Evolutionary conservation across 2,888 invertebrate species (phyloP).

Genomic region (Caenorhabditis plicata): DNA sequence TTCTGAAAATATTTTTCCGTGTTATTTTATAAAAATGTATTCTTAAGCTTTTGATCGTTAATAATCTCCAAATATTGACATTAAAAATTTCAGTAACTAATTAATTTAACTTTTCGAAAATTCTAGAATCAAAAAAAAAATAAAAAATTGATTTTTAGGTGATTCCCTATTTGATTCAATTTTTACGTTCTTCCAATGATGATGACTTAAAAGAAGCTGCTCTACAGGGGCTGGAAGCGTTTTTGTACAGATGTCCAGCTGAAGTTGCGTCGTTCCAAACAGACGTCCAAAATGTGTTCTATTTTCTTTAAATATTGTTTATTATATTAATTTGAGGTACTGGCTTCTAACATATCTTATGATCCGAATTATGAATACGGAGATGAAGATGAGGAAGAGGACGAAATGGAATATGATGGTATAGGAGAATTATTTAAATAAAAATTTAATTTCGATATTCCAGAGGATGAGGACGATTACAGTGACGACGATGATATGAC

Average conservation of each 20-base stretch:
- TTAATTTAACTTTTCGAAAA: no score
- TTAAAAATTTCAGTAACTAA: no score
- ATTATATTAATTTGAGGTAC: no score
- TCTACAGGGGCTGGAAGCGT: constrained; percentile 85
- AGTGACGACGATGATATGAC: constrained; percentile 99
- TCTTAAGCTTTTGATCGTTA: no score
- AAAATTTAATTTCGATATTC: background rate
- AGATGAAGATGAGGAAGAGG: constrained; percentile 69
- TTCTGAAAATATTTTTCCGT: no score
- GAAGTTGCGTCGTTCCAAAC: constrained; percentile 75
- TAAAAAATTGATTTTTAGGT: constrained; percentile 8
- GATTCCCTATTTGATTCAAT: constrained; percentile 10
- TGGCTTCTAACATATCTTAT: constrained; percentile 76
- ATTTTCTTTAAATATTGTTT: no score
- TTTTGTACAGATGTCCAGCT: constrained; percentile 92
- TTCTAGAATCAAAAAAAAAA: background rate
- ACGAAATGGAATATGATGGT: constrained; percentile 69
- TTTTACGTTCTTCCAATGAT: constrained; percentile 72
- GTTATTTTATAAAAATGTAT: no score
- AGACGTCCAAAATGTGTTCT: constrained; percentile 62
- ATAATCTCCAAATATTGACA: no score
- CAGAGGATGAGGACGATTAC: constrained; percentile 79
- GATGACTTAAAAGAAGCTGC: constrained; percentile 95
- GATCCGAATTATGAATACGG: constrained; percentile 99
- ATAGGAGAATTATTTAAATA: no score